A percentile compares a stretch with the other conserved stretches of the same genome.
phyloP scores from a whole-genome alignment of 2,113 vertebrate species.

The Erythrolamprus reginae region DNA sequence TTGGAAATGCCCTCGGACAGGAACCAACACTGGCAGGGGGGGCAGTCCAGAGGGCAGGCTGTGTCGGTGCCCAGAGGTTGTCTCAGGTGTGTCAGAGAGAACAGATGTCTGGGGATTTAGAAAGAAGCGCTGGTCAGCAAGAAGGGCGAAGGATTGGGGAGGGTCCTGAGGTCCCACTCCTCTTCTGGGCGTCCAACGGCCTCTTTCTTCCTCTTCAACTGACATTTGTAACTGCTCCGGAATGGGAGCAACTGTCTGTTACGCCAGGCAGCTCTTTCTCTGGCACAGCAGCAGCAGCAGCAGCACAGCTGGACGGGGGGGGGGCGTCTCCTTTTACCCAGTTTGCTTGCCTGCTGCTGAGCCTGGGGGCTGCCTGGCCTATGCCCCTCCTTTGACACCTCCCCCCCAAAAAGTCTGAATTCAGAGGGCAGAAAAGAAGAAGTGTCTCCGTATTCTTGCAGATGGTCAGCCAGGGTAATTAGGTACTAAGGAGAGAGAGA shows the following conservation, averaged over 20 bases:
- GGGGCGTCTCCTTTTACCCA: not conserved
- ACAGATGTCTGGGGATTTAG: not conserved
- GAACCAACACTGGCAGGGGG: not conserved
- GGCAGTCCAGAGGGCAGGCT: not conserved
- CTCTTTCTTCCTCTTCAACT: not conserved
- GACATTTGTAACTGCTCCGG: conserved; percentile 9
- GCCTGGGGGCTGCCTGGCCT: not conserved
- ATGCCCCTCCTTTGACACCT: not conserved
- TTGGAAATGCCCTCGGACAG: not conserved
- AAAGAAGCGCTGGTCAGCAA: not conserved
- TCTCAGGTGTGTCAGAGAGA: not conserved
- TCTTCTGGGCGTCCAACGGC: not conserved
- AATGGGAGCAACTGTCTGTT: not conserved
- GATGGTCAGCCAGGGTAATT: not conserved
- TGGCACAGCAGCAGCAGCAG: not conserved
- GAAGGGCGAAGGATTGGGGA: not conserved
- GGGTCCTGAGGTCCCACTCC: not conserved
- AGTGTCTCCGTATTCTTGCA: not conserved
- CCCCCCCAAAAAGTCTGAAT: not conserved
- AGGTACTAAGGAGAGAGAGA: not conserved
- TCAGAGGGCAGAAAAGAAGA: not conserved
- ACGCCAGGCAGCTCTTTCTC: not conserved
- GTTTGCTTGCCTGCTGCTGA: not conserved
- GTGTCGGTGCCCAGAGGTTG: not conserved
- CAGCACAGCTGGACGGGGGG: not conserved